These are phyloP conservation scores for Geotrupes spiniger DNA, from an alignment of 2,888 invertebrate species.

Conservation along the genomic window DNA sequence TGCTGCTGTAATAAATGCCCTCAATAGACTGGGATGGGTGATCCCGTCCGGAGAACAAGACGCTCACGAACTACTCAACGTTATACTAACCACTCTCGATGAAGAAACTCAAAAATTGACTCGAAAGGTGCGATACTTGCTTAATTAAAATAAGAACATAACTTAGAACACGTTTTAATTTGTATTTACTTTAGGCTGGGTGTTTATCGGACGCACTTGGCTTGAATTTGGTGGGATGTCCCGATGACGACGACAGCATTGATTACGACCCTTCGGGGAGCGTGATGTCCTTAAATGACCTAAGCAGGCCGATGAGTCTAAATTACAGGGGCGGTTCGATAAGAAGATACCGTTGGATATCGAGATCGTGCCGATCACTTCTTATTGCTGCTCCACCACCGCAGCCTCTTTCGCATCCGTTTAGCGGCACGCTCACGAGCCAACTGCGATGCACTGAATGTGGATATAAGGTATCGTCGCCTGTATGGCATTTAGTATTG, in stretches of 20 bases:
- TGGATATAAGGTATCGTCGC: slow-evolving; percentile 58
- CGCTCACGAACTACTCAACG: slow-evolving; percentile 89
- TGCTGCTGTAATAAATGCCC: slow-evolving; percentile 68
- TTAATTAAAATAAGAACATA: slow-evolving; percentile 1
- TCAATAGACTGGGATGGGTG: slow-evolving; percentile 78
- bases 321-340: slow-evolving; percentile 15
- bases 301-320: slow-evolving; percentile 45
- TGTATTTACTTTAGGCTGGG: slow-evolving; percentile 53
- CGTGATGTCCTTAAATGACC: slow-evolving; percentile 48
- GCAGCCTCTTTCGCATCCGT: slow-evolving; percentile 60
- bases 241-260: slow-evolving; percentile 43
- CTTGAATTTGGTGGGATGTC: slow-evolving; percentile 51
- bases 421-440: slow-evolving; percentile 72
- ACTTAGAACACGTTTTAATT: background rate
- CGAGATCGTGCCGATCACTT: slow-evolving; percentile 54
- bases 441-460: slow-evolving; percentile 74
- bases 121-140: slow-evolving; percentile 59
- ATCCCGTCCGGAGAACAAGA: slow-evolving; percentile 90
- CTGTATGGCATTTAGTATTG: background rate
- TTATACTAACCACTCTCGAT: slow-evolving; percentile 84
- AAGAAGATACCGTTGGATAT: slow-evolving; percentile 45
- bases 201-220: slow-evolving; percentile 74
- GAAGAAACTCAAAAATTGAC: slow-evolving; percentile 71
- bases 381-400: slow-evolving; percentile 54
- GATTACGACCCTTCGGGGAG: slow-evolving; percentile 39